These are phyloP conservation scores for Sebastes nivosus DNA, from an alignment of 2,797 vertebrate genomes.

Conservation along the genomic window DNA sequence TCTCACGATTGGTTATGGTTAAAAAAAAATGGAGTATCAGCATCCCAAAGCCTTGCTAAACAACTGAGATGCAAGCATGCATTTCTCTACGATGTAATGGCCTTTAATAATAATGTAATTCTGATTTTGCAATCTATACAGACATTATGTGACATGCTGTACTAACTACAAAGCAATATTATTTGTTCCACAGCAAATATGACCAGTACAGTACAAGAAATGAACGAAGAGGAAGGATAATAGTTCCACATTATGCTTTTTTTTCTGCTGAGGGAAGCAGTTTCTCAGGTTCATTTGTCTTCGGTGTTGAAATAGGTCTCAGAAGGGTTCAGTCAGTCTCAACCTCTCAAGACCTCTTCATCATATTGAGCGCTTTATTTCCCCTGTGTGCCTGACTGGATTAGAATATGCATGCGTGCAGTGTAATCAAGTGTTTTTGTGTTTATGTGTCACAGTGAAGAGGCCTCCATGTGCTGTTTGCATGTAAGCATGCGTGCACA, in stretches of 20 bases:
- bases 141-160: constrained; percentile 33
- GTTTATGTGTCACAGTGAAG: constrained; percentile 19
- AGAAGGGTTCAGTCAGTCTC: constrained; percentile 4
- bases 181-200: constrained; percentile 26
- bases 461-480: not conserved
- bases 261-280: not conserved
- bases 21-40: not conserved
- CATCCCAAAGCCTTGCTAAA: not conserved
- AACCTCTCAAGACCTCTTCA: not conserved
- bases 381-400: constrained; percentile 4
- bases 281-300: constrained; percentile 22
- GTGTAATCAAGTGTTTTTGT: constrained; percentile 7
- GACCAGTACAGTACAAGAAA: constrained; percentile 1
- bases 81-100: constrained; percentile 30
- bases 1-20: not conserved
- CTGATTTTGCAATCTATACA: constrained; percentile 17
- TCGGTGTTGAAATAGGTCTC: not conserved
- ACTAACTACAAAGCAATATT: constrained; percentile 24
- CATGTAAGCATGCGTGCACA: not conserved
- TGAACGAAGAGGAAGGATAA: not conserved
- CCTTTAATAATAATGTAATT: constrained; percentile 27
- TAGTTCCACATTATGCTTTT: not conserved
- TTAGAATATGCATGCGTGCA: constrained; percentile 23
- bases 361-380: constrained; percentile 20
- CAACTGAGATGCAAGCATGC: constrained; percentile 16